Evolutionary conservation across 2,113 vertebrate species (phyloP), one percentile per base, ranked within the genome.

Genomic region (Lepisosteus osseus): DNA sequence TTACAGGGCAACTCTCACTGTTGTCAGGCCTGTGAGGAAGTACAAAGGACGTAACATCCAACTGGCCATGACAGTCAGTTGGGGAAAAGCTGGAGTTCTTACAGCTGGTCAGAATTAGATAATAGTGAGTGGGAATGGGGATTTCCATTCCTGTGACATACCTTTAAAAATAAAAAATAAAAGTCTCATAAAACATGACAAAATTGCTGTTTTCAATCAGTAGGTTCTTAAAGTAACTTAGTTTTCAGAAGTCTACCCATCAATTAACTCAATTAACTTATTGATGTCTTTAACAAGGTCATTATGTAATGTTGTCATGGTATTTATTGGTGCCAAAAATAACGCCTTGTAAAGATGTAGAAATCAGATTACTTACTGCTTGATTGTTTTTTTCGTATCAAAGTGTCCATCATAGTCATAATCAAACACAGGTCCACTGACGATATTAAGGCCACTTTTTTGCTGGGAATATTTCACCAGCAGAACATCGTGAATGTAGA

Each of bases 371-470:
- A 89, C 93, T 86, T 87, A 99, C 97, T 61, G 14, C 54, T 71
- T 71, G 59, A 88, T 82, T 70, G 83, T 77, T 56, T 68, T 67
- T 12, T 81, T 74, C 14, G 82, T 51, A 76, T 99, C 96, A 76
- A 93, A 92, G 74, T 81, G 89, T 51, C 97, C 97, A 65, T 99
- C 92, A 7, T 82, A 95, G 85, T 99, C 85, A 61, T 90, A 83
- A 82, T 99, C 97, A 43, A 99, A 99, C 79, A 95, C 84, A 1
- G 97, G 97, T 70, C 97, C 97, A 66, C 95, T 97, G 75, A 98
- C 72, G 69, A 99, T 85, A 71, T 97, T 98, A 44, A 98, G 71
- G 70, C 95, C 95, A 65, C 96, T 96, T 74, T 88, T 90, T 77
- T 93, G 83, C 7, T 68, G 74, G 13, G 93, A 91, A 69, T 94